A percentile compares a stretch with the other conserved stretches of the same genome.
Evolutionary conservation across 2,797 vertebrate genomes (phyloP).

Genomic region (Diceros bicornis): DNA sequence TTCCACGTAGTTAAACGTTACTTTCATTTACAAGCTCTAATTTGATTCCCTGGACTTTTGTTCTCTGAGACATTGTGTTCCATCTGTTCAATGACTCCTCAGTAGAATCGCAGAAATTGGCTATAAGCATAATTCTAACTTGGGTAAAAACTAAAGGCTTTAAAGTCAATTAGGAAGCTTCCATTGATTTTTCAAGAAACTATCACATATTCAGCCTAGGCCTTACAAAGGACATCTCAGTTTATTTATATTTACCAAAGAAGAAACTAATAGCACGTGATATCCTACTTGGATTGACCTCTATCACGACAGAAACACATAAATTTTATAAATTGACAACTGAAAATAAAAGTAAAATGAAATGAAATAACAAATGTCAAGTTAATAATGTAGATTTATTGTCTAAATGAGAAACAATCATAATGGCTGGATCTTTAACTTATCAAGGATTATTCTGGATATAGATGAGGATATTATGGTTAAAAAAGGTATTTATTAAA

Average conservation of each 20-base stretch:
- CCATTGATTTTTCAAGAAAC: not conserved
- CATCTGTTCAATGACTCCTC: not conserved
- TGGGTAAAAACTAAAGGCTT: slow-evolving; percentile 19
- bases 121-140: not conserved
- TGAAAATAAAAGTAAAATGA: slow-evolving; percentile 37
- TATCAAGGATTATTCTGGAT: not conserved
- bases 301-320: not conserved
- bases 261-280: not conserved
- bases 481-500: not conserved
- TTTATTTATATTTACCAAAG: not conserved
- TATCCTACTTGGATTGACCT: not conserved
- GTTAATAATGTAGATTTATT: slow-evolving; percentile 21
- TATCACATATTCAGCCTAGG: not conserved
- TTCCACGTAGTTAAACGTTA: slow-evolving; percentile 25
- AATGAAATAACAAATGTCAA: not conserved
- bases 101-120: not conserved
- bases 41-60: not conserved
- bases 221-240: not conserved
- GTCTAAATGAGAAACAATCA: slow-evolving; percentile 11
- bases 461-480: not conserved
- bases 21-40: slow-evolving; percentile 15
- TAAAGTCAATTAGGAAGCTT: not conserved
- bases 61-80: not conserved
- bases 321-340: not conserved
- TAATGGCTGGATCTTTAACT: not conserved